Evolutionary conservation across 2,797 vertebrate species (phyloP), one percentile per base, ranked within the genome.

Genomic region (Cyprinella venusta): DNA sequence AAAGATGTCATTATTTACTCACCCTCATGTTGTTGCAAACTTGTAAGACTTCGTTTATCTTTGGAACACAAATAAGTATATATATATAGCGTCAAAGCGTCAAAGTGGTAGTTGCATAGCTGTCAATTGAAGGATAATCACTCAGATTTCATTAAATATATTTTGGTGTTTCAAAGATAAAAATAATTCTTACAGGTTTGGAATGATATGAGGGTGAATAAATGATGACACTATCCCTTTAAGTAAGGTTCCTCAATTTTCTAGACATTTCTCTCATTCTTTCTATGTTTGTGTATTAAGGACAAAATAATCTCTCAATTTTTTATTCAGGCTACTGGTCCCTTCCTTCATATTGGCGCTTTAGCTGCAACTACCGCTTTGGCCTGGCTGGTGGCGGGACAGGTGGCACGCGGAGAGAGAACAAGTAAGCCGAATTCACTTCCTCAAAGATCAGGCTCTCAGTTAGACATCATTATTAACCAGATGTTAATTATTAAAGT

Each of bases 331-430:
- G 97, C 96, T 64, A 99, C 97, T n/a, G 97, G 97, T 67, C 98
- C 98, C 0, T 99, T 99, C 90, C 93, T 99, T 90, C 98, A 99
- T 81, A 91, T 99, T 9, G 98, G 97, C 76, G 97, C 97, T 3
- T 93, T 99, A 6, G 95, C 90, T 0, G 96, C 94, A 0, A 85
- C 96, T 88, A 98, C 97, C 0, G 94, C 95, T 0, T 92, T 99
- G 90, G 96, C 97, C 1, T 99, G 98, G 98, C 94, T 99, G 33
- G 92, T 99, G 56, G 97, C 97, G 0, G 97, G 97, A 85, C 97
- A 97, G 87, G 96, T 99, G 12, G 96, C 96, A 68, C 94, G 96
- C 0, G 89, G 92, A 0, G 97, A 99, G 88, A 96, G 93, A 92
- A 94, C 94, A 88, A 94, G 98, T 99, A 94, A 89, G 97, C 21